Percentiles rank a stretch among this genome's conserved stretches.
These are phyloP conservation scores for Boloria selene DNA, from an alignment of 2,888 invertebrate species.

Conservation along the genomic window DNA sequence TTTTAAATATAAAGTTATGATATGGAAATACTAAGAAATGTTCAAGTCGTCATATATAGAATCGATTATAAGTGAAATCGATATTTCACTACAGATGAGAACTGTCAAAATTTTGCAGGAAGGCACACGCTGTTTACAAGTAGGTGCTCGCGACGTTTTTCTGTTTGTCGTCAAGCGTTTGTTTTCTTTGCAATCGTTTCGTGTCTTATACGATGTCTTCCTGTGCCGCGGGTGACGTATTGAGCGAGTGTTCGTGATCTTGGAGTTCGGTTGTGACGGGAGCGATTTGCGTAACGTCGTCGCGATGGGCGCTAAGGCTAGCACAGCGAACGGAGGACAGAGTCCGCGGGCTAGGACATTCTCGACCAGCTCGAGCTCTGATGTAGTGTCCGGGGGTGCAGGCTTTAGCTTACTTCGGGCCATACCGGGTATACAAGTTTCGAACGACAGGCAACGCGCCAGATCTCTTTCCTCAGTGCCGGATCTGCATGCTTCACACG, in stretches of 20 bases:
- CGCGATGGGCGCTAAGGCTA: conserved; percentile 92
- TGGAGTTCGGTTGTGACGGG: conserved; percentile 61
- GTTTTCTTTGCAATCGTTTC: conserved; percentile 54
- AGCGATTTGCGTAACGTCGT: conserved; percentile 74
- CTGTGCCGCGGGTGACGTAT: conserved; percentile 70
- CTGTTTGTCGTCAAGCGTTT: conserved; percentile 64
- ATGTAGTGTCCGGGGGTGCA: conserved; percentile 82
- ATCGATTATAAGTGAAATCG: conserved; percentile 39
- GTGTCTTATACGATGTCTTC: conserved; percentile 76
- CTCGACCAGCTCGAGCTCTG: conserved; percentile 87
- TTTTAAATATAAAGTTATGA: too few species aligned
- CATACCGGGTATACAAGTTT: conserved; percentile 87
- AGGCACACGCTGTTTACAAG: conserved; percentile 80
- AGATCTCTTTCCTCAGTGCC: conserved; percentile 92
- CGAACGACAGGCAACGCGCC: conserved; percentile 91
- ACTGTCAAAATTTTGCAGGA: conserved; percentile 80
- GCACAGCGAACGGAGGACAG: conserved; percentile 89
- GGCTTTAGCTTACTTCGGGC: conserved; percentile 88
- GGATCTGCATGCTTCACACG: conserved; percentile 84
- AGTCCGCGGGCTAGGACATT: conserved; percentile 89
- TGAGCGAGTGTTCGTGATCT: conserved; percentile 73
- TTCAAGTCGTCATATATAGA: background rate
- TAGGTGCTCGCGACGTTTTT: conserved; percentile 60
- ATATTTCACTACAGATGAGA: conserved; percentile 47
- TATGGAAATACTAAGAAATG: too few species aligned